Conservation (phyloP, 2,113 vertebrate species). For the Atherinomorus stipes region DNA sequence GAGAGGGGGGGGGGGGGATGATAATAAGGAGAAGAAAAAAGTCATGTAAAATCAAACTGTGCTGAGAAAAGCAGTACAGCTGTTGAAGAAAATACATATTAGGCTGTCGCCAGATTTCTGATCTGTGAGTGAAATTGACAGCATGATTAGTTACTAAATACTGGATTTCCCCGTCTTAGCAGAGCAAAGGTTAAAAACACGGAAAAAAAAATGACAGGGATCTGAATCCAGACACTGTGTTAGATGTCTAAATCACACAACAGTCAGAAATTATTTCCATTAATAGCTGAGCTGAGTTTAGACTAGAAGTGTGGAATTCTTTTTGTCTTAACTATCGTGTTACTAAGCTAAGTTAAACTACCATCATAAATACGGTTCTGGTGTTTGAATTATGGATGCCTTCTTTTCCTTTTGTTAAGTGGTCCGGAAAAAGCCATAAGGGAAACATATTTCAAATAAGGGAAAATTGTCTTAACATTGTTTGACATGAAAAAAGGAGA, state of each 20-base stretch:
- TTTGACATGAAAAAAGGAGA: conserved; percentile 1
- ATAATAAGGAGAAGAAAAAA: too few species aligned
- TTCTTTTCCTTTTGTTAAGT: conserved; percentile 2
- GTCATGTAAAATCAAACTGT: not conserved
- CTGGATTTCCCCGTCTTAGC: not conserved
- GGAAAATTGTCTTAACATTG: conserved; percentile 1
- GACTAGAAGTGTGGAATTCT: conserved; percentile 21
- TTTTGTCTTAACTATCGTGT: conserved; percentile 35
- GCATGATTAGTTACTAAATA: not conserved
- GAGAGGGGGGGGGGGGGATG: too few species aligned
- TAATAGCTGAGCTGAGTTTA: conserved; percentile 61
- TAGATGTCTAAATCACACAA: conserved; percentile 13
- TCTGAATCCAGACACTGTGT: not conserved
- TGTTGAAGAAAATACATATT: not conserved
- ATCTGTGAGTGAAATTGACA: not conserved
- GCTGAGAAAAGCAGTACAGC: not conserved
- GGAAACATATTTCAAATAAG: not conserved
- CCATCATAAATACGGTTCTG: conserved; percentile 8
- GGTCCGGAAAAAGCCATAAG: not conserved
- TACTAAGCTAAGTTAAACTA: too few species aligned
- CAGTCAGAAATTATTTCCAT: conserved; percentile 42
- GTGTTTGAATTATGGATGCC: conserved; percentile 27
- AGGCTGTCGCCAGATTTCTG: not conserved
- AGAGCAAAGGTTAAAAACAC: not conserved
- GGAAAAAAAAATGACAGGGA: too few species aligned